Percentiles rank a stretch among this genome's conserved stretches.
These are phyloP conservation scores for Deroplatys truncata DNA, from an alignment of 2,888 invertebrate species.

Conservation along the genomic window DNA sequence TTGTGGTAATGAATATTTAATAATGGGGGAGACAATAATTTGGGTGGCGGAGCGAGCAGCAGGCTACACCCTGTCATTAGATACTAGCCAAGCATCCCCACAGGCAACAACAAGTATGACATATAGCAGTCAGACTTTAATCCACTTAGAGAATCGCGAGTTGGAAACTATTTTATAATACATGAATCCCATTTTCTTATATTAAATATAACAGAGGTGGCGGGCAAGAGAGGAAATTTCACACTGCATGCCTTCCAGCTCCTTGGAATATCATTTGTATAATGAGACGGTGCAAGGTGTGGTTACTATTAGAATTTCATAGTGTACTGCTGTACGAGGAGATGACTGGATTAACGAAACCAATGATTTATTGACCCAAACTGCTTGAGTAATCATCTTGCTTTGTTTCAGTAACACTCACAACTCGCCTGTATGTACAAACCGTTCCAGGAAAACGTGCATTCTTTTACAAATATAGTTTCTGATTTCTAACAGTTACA, in stretches of 20 bases:
- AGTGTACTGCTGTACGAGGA: background rate
- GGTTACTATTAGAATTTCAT: background rate
- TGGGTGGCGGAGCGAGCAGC: background rate
- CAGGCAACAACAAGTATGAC: background rate
- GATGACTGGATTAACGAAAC: background rate
- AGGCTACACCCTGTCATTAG: conserved; percentile 2
- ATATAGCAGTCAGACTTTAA: background rate
- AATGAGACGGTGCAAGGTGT: background rate
- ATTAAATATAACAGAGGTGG: background rate
- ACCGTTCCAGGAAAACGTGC: no score
- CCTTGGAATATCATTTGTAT: background rate
- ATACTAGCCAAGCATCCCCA: background rate
- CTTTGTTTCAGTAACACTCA: background rate
- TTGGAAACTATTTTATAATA: background rate
- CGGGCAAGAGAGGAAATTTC: background rate
- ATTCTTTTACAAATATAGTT: no score
- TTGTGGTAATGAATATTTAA: conserved; percentile 9
- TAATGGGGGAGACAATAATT: background rate
- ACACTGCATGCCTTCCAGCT: background rate
- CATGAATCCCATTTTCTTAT: background rate
- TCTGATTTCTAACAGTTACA: no score
- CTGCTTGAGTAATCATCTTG: background rate
- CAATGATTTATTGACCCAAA: background rate
- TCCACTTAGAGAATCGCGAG: background rate
- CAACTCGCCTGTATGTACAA: no score